Base-by-base conservation (phyloP, 2,797 vertebrate genomes). In the Characodon lateralis region DNA sequence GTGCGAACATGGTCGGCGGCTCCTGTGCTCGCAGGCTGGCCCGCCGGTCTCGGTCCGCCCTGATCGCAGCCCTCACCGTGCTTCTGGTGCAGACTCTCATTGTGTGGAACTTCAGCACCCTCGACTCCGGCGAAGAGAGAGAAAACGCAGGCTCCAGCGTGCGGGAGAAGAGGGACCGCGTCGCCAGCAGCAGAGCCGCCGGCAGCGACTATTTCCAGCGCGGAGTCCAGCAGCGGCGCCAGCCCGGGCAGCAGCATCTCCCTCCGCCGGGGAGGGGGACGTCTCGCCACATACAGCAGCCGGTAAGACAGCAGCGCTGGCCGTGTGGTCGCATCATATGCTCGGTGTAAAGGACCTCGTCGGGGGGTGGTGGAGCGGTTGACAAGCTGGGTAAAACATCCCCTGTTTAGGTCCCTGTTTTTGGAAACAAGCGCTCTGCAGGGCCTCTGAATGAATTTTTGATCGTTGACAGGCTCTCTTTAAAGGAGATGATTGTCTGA, bases 51-150 rank as follows among this genome's bases (percentile, higher is more conserved):
- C 96, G 95, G 91, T 97, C 97, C 89, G 97, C 97, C 88, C 92
- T 98, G 78, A 95, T 97, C 12, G 96, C 96, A 79, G 97, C 97
- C 79, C 97, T 98, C 88, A 96, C 96, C 18, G 96, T 97, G 87
- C 93, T 98, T 92, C 96, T 98, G 82, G 92, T 98, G 89, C 97
- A 98, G 95, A 97, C 97, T 71, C 96, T 98, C 85, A 93, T 97
- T 58, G 96, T 97, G 88, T 98, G 97, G 97, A 98, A 97, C 96
- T 97, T 98, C 96, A 97, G 95, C 93, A 97, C 96, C 95, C 94
- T 98, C 51, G 97, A 98, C 94, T 96, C 96, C 63, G 97, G 95
- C 56, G 96, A 97, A 76, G 96, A 96, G 53, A 81, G 95, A 86
- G 93, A 93, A 58, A 95, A 94, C 91, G 95, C 92, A 63, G 92